phyloP scores from a whole-genome alignment of 2,113 vertebrate species.

The Electrona antarctica region DNA sequence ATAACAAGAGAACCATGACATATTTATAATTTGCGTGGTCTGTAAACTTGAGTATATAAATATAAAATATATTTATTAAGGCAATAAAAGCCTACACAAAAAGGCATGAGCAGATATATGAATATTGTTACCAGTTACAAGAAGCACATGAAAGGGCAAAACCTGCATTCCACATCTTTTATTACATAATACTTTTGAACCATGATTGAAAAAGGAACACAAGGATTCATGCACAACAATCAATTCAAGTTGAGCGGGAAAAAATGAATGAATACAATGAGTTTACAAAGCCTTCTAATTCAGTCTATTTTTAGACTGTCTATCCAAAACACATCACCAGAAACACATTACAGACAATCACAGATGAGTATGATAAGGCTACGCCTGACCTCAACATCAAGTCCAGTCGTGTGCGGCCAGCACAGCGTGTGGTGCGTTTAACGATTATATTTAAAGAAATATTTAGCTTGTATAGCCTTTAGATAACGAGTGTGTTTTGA shows the following conservation, averaged over 20 bases:
- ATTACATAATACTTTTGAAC: not conserved
- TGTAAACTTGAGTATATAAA: not conserved
- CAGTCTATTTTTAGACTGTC: no score
- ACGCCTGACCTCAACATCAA: conserved; percentile 71
- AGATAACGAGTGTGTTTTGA: conserved; percentile 21
- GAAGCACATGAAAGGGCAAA: not conserved
- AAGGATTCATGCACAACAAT: conserved; percentile 13
- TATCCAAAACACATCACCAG: conserved; percentile 30
- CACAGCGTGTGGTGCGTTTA: conserved; percentile 18
- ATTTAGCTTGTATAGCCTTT: conserved; percentile 2
- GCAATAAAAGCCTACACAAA: not conserved
- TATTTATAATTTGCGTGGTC: conserved; percentile 10
- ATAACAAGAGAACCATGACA: conserved; percentile 3
- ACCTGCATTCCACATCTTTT: not conserved
- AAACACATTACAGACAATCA: conserved; percentile 48
- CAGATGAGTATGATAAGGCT: conserved; percentile 61
- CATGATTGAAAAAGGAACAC: not conserved
- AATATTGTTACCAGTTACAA: not conserved
- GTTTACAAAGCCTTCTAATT: not conserved
- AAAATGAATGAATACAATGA: conserved; percentile 20
- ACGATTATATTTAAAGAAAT: conserved; percentile 30
- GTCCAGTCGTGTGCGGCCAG: conserved; percentile 63
- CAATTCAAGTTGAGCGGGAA: conserved; percentile 13
- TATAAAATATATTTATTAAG: no score
- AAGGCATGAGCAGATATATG: not conserved